These are phyloP conservation scores for Gerris lacustris DNA, from an alignment of 2,888 invertebrate species.

Conservation along the genomic window DNA sequence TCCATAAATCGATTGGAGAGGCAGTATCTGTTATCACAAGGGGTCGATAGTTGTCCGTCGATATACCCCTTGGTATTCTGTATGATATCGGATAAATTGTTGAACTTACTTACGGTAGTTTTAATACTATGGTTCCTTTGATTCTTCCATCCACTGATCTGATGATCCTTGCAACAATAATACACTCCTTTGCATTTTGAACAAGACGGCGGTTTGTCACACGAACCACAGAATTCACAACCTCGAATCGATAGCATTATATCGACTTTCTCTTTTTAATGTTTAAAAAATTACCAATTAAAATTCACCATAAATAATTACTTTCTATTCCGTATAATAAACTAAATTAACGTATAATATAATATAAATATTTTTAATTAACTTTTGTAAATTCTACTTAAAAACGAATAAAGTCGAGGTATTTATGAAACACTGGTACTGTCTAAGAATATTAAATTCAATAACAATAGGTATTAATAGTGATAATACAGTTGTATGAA, in stretches of 20 bases:
- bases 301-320: too few relatives aligned
- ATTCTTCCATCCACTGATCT: conserved; percentile 62
- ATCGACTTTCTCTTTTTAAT: conserved; percentile 4
- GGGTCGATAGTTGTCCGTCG: too few relatives aligned
- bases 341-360: too few relatives aligned
- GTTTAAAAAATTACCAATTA: not conserved
- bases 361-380: too few relatives aligned
- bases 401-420: too few relatives aligned
- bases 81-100: not conserved
- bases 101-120: not conserved
- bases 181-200: conserved; percentile 58
- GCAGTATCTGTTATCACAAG: not conserved
- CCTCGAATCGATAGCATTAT: conserved; percentile 23
- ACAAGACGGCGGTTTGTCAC: conserved; percentile 54
- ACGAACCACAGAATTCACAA: conserved; percentile 44
- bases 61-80: too few relatives aligned
- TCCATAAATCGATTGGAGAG: not conserved
- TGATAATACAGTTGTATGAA: too few relatives aligned
- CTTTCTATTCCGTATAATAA: too few relatives aligned
- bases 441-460: too few relatives aligned
- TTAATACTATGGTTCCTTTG: conserved; percentile 45
- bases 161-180: conserved; percentile 71
- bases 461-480: too few relatives aligned
- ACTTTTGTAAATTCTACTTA: too few relatives aligned
- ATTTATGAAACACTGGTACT: too few relatives aligned